These are phyloP conservation scores for Lasius fuliginosus DNA, from an alignment of 2,888 invertebrate genomes.

Conservation along the genomic window DNA sequence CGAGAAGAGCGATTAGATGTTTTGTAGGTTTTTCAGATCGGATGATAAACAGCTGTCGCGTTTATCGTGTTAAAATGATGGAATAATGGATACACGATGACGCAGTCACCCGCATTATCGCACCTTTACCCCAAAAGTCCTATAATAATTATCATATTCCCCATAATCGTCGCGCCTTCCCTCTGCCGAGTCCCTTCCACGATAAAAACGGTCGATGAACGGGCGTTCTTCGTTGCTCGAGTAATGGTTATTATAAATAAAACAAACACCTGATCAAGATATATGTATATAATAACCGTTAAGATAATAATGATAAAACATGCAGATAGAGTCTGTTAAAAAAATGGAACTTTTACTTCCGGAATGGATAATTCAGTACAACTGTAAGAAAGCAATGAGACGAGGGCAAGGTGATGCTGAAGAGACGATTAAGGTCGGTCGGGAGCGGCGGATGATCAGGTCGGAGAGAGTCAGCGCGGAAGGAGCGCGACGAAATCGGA, in stretches of 20 bases:
- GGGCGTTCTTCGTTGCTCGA: background rate
- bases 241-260: background rate
- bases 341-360: background rate
- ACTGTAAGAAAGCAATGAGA: background rate
- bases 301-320: background rate
- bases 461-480: slow-evolving; percentile 17
- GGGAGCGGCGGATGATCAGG: background rate
- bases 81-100: slow-evolving; percentile 5
- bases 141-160: slow-evolving; percentile 15
- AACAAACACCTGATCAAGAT: background rate
- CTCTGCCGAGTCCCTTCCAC: background rate
- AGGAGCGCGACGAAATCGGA: slow-evolving; percentile 67
- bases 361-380: background rate
- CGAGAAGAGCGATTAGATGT: background rate
- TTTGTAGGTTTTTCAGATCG: slow-evolving; percentile 13
- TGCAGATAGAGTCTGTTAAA: background rate
- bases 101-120: slow-evolving; percentile 35
- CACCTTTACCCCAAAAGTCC: slow-evolving; percentile 25
- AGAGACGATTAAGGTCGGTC: slow-evolving; percentile 19
- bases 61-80: slow-evolving; percentile 23
- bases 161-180: background rate
- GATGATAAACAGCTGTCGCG: slow-evolving; percentile 1
- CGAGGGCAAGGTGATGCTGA: background rate
- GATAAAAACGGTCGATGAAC: background rate
- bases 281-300: background rate